Base-by-base conservation (phyloP, 2,797 vertebrate genomes). In the Siniperca obscura region DNA sequence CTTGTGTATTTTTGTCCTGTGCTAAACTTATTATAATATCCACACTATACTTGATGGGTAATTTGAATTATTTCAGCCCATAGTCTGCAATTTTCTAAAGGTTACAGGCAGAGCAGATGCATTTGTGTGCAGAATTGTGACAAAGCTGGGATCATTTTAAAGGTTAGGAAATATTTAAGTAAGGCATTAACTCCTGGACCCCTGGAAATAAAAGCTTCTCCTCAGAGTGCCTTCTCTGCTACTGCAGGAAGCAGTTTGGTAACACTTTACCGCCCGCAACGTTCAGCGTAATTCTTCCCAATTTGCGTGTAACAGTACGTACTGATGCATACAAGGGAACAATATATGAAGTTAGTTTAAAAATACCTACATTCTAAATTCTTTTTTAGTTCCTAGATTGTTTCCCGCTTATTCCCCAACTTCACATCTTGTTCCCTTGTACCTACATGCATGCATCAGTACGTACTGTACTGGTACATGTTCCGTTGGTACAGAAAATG, bases 101-200 rank as follows among this genome's bases (percentile, higher is more conserved):
- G 92, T 93, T 92, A 86, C 81, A 52, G 34, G 66, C 76, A 59
- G 83, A 86, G 81, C 87, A 86, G 70, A 80, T 79, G 72, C 83
- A 84, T 91, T 93, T 91, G 80, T 89, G 86, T 87, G 82, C 86
- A 80, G 70, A 65, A 72, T 46, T 70, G 71, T 85, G 82, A 84
- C 83, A 87, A 86, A 91, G 83, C 70, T 90, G 86, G 87, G 86
- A 89, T 91, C 70, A 85, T 87, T 91, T 87, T 87, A 91, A 94
- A 93, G 93, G 93, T 94, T 92, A 89, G 75, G 77, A 88, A 89
- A 93, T 91, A 93, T 90, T 91, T 91, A 87, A 88, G 90, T 87
- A 86, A 89, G 78, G 74, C 82, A 91, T 94, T 93, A 92, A 89
- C 91, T 90, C 81, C 72, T 78, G 74, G 71, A 91, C 87, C 89